Percentiles rank a stretch among this genome's conserved stretches.
These are phyloP conservation scores for Congeria kusceri DNA, from an alignment of 2,888 invertebrate genomes.

Conservation along the genomic window DNA sequence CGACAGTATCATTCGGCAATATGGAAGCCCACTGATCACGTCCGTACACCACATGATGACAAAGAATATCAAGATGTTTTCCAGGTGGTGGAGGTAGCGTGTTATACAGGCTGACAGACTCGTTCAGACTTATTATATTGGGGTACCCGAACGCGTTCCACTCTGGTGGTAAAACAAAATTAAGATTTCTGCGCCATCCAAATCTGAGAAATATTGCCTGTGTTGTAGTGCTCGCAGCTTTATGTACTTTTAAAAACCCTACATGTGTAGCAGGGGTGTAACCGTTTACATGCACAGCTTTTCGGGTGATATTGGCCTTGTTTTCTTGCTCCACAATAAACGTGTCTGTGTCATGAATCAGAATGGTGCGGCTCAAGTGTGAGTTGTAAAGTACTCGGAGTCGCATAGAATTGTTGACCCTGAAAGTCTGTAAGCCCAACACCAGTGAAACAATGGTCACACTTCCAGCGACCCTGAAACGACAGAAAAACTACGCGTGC, in stretches of 20 bases:
- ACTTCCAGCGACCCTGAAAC: no score
- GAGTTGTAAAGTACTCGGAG: no score
- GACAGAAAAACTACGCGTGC: no score
- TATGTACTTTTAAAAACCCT: conserved; percentile 56
- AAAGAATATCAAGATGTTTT: conserved; percentile 44
- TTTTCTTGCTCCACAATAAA: no score
- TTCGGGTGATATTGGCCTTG: no score
- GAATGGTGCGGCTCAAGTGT: no score
- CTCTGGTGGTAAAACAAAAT: conserved; percentile 48
- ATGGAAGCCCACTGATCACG: conserved; percentile 20
- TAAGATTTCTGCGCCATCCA: conserved; percentile 50
- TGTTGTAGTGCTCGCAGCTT: conserved; percentile 52
- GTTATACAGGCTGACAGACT: conserved; percentile 29
- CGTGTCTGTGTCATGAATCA: no score
- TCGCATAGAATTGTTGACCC: no score
- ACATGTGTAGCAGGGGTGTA: conserved; percentile 1
- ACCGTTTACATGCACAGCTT: no score
- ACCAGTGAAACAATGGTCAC: no score
- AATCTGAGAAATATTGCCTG: conserved; percentile 46
- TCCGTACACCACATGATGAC: conserved; percentile 56
- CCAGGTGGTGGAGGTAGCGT: conserved; percentile 34
- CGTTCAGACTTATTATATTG: conserved; percentile 51
- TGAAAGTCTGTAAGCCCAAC: no score
- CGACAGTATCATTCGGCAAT: conserved; percentile 44
- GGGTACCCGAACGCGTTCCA: conserved; percentile 34